Conservation (phyloP, 2,797 vertebrate species). For the Malurus splendens region DNA sequence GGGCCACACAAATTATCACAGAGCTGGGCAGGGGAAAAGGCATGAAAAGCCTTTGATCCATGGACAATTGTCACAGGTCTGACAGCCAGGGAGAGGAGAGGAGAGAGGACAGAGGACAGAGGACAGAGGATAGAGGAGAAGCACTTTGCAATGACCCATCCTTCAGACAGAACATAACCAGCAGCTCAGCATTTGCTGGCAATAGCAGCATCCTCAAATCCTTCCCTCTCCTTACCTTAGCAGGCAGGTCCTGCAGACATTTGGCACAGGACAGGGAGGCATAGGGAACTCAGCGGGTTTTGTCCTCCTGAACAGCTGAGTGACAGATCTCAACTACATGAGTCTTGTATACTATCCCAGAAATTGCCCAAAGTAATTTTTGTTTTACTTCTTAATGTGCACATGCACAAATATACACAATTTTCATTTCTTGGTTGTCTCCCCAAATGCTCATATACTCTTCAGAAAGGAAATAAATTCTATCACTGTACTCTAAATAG, state of each 20-base stretch:
- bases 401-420: neutral
- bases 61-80: neutral
- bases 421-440: neutral
- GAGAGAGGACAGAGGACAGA: no score
- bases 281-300: neutral
- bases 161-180: neutral
- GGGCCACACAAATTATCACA: neutral
- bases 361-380: neutral
- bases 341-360: neutral
- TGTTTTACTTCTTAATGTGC: neutral
- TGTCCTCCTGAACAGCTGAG: neutral
- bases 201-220: neutral
- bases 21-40: neutral
- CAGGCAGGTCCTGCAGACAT: neutral
- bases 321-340: neutral
- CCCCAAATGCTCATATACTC: neutral
- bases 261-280: neutral
- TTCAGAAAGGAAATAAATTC: neutral
- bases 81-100: neutral
- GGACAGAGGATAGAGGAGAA: neutral
- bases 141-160: neutral
- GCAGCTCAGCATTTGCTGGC: neutral
- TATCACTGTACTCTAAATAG: neutral
- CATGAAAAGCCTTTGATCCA: neutral
- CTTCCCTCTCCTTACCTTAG: neutral